Percentiles rank a stretch among this genome's conserved stretches.
Conservation (phyloP, 2,888 invertebrate genomes). For the Beris morrisii region DNA sequence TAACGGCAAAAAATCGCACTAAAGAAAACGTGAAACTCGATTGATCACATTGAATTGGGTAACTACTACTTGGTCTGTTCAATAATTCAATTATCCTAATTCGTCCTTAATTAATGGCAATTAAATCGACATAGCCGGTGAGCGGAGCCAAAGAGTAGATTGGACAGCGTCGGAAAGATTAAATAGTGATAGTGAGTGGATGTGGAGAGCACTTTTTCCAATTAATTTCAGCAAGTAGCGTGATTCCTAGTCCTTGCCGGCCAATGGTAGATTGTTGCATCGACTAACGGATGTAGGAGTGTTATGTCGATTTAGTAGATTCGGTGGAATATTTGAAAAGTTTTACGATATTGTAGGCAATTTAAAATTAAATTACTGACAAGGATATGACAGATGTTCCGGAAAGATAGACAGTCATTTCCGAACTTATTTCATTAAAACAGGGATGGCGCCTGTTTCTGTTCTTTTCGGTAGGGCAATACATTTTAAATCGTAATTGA, state of each 20-base stretch:
- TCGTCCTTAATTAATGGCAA: slow-evolving; percentile 31
- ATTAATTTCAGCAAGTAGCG: slow-evolving; percentile 24
- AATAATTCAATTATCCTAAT: slow-evolving; percentile 33
- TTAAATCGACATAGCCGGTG: slow-evolving; percentile 14
- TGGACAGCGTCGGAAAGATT: not conserved
- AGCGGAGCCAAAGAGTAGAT: not conserved
- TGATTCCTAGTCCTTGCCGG: slow-evolving; percentile 13
- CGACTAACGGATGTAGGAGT: not conserved
- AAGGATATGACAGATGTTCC: slow-evolving; percentile 27
- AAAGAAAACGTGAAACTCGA: not conserved
- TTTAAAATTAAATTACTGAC: slow-evolving; percentile 26
- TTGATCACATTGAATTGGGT: no score
- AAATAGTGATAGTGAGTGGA: not conserved
- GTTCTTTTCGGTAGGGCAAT: no score
- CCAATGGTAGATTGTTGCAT: slow-evolving; percentile 13
- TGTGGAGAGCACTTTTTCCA: slow-evolving; percentile 3
- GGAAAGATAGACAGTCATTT: slow-evolving; percentile 21
- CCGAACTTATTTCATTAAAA: slow-evolving; percentile 11
- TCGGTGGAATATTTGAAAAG: not conserved
- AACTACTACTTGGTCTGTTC: slow-evolving; percentile 1
- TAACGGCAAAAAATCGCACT: not conserved
- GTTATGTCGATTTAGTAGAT: slow-evolving; percentile 11
- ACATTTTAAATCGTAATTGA: no score
- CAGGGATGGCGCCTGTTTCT: no score
- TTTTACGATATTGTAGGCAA: slow-evolving; percentile 26